A percentile compares a stretch with the other conserved stretches of the same genome.
phyloP scores from a whole-genome alignment of 2,113 vertebrate species.

The Ictalurus furcatus region DNA sequence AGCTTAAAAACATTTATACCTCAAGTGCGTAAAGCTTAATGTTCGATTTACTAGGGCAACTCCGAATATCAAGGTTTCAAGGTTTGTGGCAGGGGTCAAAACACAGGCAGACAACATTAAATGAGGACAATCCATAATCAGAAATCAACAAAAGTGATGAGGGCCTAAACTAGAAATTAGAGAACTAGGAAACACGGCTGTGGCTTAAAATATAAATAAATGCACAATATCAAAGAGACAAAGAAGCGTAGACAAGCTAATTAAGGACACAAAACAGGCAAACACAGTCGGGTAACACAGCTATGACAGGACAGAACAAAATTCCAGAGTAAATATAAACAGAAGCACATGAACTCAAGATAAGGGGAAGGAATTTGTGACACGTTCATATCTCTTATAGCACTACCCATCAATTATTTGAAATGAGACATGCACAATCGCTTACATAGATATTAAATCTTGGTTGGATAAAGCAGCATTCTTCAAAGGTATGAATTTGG shows the following conservation, averaged over 20 bases:
- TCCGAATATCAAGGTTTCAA: not conserved
- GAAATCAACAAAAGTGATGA: not conserved
- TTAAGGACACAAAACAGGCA: not conserved
- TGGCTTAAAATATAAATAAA: not conserved
- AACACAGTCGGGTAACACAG: not conserved
- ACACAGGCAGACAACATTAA: not conserved
- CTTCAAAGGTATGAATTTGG: too few relatives aligned
- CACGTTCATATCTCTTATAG: too few relatives aligned
- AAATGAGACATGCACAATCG: too few relatives aligned
- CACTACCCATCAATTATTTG: too few relatives aligned
- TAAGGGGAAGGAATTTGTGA: not conserved
- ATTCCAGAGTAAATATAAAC: not conserved
- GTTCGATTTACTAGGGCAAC: not conserved
- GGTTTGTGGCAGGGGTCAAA: not conserved
- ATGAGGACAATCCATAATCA: not conserved
- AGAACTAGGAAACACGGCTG: not conserved
- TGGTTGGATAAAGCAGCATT: too few relatives aligned
- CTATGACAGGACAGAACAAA: not conserved
- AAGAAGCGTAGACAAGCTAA: not conserved
- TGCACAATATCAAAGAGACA: not conserved
- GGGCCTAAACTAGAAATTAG: not conserved
- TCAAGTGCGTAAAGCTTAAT: not conserved
- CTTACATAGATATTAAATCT: too few relatives aligned
- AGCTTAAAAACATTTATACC: not conserved
- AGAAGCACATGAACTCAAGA: not conserved